phyloP scores from a whole-genome alignment of 2,888 invertebrate species.

The Lithophane leautieri region DNA sequence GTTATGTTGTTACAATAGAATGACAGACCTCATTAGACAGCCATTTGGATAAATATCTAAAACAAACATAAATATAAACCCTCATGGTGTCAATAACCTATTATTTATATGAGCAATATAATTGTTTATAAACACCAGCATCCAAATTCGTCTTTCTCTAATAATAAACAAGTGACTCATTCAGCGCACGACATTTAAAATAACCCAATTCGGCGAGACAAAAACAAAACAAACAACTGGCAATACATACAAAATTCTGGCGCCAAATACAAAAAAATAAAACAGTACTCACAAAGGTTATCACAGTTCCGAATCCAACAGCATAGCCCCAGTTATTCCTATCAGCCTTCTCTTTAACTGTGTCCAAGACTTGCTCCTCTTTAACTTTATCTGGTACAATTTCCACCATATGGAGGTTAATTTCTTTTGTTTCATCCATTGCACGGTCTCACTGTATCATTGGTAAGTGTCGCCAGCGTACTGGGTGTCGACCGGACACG shows the following conservation, averaged over 20 bases:
- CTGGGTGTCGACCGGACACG: slow-evolving; percentile 54
- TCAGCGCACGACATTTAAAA: background rate
- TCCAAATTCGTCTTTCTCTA: background rate
- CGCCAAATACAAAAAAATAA: background rate
- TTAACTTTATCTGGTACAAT: slow-evolving; percentile 1
- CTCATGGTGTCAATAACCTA: background rate
- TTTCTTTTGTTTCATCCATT: slow-evolving; percentile 54
- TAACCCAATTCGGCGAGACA: slow-evolving; percentile 1
- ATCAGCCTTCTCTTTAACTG: slow-evolving; percentile 57
- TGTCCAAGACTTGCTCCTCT: slow-evolving; percentile 13
- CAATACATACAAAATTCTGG: background rate
- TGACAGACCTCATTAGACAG: background rate
- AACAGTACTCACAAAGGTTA: slow-evolving; percentile 91
- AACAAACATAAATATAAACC: slow-evolving; percentile 18
- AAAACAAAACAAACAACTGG: background rate
- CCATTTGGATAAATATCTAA: slow-evolving; percentile 2
- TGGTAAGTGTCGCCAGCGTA: slow-evolving; percentile 39
- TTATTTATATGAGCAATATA: background rate
- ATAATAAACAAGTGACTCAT: slow-evolving; percentile 4
- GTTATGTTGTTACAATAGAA: background rate
- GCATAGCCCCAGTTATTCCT: slow-evolving; percentile 91
- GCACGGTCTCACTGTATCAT: slow-evolving; percentile 55
- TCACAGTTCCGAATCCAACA: slow-evolving; percentile 91
- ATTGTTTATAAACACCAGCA: slow-evolving; percentile 13
- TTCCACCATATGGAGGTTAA: slow-evolving; percentile 41